Evolutionary conservation across 1,140 invertebrate genomes (phyloP).

Genomic region (Drosophila chauvacae): DNA sequence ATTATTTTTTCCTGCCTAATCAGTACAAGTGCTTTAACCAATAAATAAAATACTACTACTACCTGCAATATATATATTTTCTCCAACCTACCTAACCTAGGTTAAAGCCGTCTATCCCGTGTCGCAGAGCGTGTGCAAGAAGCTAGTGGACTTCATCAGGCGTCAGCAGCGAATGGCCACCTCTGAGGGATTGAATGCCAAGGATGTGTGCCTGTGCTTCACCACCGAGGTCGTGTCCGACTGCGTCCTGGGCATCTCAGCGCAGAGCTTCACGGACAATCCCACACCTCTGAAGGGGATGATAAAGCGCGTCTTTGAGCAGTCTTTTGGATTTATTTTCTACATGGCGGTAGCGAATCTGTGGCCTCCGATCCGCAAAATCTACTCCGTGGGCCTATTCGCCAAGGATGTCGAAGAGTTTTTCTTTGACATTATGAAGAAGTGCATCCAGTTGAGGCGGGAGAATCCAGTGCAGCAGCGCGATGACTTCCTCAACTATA

Average conservation of each 20-base stretch:
- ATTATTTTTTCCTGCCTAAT: not conserved
- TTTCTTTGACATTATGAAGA: conserved; percentile 65
- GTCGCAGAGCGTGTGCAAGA: conserved; percentile 41
- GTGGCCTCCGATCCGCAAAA: conserved; percentile 49
- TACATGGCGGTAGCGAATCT: conserved; percentile 36
- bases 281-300: conserved; percentile 38
- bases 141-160: conserved; percentile 51
- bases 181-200: conserved; percentile 43
- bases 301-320: conserved; percentile 53
- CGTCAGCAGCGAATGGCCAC: conserved; percentile 46
- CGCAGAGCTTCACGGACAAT: conserved; percentile 67
- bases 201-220: conserved; percentile 72
- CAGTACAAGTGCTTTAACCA: not conserved
- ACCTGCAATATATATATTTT: no score
- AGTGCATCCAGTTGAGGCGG: conserved; percentile 65
- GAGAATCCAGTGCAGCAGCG: conserved; percentile 52
- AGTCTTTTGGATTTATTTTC: conserved; percentile 43
- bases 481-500: conserved; percentile 81
- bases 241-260: conserved; percentile 85
- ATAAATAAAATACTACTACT: not conserved
- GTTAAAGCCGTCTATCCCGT: conserved; percentile 65
- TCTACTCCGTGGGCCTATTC: conserved; percentile 46
- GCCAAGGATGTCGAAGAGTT: conserved; percentile 60
- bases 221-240: conserved; percentile 85
- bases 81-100: conserved; percentile 17